Conservation (phyloP, 1,140 invertebrate genomes). For the Heliconius congener region DNA sequence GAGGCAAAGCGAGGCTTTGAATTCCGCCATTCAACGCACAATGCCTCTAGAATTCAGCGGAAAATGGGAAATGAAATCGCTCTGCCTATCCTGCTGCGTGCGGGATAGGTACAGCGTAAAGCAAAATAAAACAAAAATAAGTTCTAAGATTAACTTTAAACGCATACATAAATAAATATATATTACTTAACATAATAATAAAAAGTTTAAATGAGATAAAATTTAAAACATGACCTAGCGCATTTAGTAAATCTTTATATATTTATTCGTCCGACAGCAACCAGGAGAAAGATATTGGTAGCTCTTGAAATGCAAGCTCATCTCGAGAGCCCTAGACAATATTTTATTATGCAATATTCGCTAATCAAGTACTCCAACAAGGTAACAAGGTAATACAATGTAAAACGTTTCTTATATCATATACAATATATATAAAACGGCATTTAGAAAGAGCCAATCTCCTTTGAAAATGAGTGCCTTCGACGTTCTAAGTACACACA, state of each 20-base stretch:
- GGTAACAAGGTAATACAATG: constrained; percentile 1
- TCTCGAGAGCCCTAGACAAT: constrained; percentile 3
- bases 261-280: background rate
- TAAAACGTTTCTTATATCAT: constrained; percentile 4
- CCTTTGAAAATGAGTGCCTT: constrained; percentile 36
- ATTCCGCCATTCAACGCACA: no score
- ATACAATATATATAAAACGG: constrained; percentile 15
- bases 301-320: constrained; percentile 1
- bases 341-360: constrained; percentile 14
- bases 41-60: no score
- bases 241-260: background rate
- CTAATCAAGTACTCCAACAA: constrained; percentile 1
- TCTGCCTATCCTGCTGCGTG: no score
- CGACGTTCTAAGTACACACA: constrained; percentile 23
- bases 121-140: no score
- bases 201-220: no score
- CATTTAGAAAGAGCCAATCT: constrained; percentile 30
- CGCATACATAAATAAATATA: no score
- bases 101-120: no score
- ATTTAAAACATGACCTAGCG: background rate
- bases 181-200: no score
- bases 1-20: no score
- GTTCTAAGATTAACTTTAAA: no score
- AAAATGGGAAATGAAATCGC: no score
- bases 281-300: background rate